These are phyloP conservation scores for Sebastes dallii DNA, from an alignment of 2,797 vertebrate species.

Conservation along the genomic window DNA sequence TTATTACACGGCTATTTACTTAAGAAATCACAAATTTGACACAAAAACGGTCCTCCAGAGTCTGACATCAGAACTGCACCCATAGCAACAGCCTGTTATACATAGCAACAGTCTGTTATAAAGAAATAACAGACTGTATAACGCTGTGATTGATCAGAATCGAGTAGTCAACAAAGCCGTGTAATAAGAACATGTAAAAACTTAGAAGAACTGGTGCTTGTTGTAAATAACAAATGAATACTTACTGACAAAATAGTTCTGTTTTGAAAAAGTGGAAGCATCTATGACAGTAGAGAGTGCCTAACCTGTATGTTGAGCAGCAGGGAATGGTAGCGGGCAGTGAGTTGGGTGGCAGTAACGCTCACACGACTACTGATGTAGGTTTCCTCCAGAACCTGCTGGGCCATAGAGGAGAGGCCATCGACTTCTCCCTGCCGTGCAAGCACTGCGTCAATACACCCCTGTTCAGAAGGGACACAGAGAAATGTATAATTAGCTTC, in stretches of 20 bases:
- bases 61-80: too few relatives aligned
- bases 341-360: slow-evolving; percentile 89
- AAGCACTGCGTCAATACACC: slow-evolving; percentile 87
- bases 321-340: slow-evolving; percentile 91
- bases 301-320: slow-evolving; percentile 86
- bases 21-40: too few relatives aligned
- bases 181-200: background rate
- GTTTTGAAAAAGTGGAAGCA: background rate
- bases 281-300: background rate
- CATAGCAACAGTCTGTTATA: too few relatives aligned
- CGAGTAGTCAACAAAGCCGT: too few relatives aligned
- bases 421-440: slow-evolving; percentile 91
- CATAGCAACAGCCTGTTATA: too few relatives aligned
- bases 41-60: too few relatives aligned
- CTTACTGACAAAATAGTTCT: background rate
- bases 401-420: slow-evolving; percentile 88
- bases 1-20: too few relatives aligned
- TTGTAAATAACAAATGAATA: background rate
- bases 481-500: background rate
- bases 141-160: too few relatives aligned
- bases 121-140: too few relatives aligned
- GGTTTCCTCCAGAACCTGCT: slow-evolving; percentile 93
- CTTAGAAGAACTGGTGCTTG: background rate
- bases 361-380: slow-evolving; percentile 87
- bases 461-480: slow-evolving; percentile 74